Percentiles rank a stretch among this genome's conserved stretches.
phyloP scores from a whole-genome alignment of 2,888 invertebrate genomes.

The Timandra comae region DNA sequence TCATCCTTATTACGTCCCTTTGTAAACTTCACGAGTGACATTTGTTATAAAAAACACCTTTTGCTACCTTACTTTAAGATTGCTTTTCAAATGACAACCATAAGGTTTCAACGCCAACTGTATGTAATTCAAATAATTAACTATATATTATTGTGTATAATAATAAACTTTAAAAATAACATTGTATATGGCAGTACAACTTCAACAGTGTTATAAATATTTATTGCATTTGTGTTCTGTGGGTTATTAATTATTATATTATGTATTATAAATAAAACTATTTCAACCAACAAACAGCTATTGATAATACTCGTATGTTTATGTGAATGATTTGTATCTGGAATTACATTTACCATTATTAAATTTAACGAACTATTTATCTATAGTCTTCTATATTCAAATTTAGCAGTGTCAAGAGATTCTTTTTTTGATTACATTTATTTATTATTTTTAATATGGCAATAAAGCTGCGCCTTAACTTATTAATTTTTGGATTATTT shows the following conservation, averaged over 20 bases:
- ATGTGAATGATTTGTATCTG: too few species aligned
- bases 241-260: too few species aligned
- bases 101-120: slow-evolving; percentile 3
- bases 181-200: slow-evolving; percentile 19
- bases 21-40: too few species aligned
- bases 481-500: slow-evolving; percentile 52
- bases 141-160: slow-evolving; percentile 10
- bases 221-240: slow-evolving; percentile 8
- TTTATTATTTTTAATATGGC: slow-evolving; percentile 38
- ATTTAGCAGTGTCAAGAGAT: slow-evolving; percentile 52
- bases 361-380: slow-evolving; percentile 44
- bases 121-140: slow-evolving; percentile 16
- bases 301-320: too few species aligned
- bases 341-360: too few species aligned
- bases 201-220: slow-evolving; percentile 19
- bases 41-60: too few species aligned
- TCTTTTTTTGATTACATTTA: slow-evolving; percentile 43
- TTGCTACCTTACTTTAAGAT: too few species aligned
- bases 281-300: too few species aligned
- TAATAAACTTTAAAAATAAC: slow-evolving; percentile 17
- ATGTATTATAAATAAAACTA: background rate
- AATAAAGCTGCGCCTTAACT: slow-evolving; percentile 56
- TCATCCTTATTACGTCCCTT: too few species aligned
- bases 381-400: slow-evolving; percentile 38
- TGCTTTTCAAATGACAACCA: too few species aligned